Evolutionary conservation across 2,797 vertebrate genomes (phyloP).

Genomic region (Otolemur crassicaudatus): DNA sequence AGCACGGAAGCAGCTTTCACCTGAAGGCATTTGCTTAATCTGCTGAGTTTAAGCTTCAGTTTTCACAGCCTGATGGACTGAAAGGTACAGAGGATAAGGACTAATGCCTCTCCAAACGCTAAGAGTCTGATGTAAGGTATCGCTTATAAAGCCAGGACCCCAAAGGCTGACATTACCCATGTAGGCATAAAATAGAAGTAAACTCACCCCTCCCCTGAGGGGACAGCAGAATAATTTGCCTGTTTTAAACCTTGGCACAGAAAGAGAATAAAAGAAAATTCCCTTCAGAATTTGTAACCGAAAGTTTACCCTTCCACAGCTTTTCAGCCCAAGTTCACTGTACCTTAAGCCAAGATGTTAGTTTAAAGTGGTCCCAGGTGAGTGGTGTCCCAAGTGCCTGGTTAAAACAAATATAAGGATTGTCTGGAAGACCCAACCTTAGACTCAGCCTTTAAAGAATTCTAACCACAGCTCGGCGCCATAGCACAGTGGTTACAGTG

Average conservation of each 20-base stretch:
- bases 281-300: constrained; percentile 13
- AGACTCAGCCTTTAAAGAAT: background rate
- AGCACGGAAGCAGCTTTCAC: background rate
- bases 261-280: background rate
- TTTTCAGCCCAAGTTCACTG: background rate
- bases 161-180: background rate
- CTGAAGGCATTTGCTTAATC: constrained; percentile 43
- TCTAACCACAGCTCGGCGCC: background rate
- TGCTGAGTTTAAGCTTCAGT: constrained; percentile 44
- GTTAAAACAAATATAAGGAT: background rate
- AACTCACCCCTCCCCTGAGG: background rate
- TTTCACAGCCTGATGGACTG: background rate
- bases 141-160: background rate
- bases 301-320: background rate
- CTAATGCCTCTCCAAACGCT: background rate
- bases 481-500: too few species aligned
- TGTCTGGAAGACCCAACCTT: background rate
- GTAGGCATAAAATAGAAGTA: background rate
- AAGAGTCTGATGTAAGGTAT: background rate
- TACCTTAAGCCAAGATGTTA: background rate
- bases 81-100: background rate
- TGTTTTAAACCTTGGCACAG: background rate
- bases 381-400: too few species aligned
- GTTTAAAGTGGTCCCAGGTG: background rate
- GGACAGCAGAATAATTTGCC: background rate